Conservation (phyloP, 2,113 vertebrate genomes). For the Apodemus sylvaticus region DNA sequence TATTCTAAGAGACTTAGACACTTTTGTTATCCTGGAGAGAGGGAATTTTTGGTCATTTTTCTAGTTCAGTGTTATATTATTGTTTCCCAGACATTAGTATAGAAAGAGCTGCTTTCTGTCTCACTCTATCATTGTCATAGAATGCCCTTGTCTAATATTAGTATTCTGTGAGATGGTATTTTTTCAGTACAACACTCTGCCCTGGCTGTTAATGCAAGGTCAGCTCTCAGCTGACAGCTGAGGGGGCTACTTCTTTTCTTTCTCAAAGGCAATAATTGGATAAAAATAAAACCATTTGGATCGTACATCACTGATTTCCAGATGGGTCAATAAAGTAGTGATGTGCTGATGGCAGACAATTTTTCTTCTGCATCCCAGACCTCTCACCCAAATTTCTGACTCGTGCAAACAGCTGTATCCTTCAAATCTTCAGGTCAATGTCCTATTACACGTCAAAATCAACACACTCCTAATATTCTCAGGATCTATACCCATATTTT, state of each 20-base stretch:
- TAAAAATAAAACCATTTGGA: constrained; percentile 60
- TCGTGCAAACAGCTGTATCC: constrained; percentile 30
- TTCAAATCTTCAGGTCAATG: background rate
- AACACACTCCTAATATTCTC: background rate
- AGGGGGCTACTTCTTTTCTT: constrained; percentile 36
- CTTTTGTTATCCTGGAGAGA: background rate
- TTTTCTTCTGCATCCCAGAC: constrained; percentile 1
- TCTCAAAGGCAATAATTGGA: constrained; percentile 57
- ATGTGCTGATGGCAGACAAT: background rate
- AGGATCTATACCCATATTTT: background rate
- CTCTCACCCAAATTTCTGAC: constrained; percentile 10
- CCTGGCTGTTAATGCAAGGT: background rate
- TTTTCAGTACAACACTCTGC: background rate
- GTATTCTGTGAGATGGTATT: background rate
- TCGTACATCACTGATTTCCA: constrained; percentile 42
- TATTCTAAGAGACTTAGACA: background rate
- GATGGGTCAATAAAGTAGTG: constrained; percentile 50
- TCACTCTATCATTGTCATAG: background rate
- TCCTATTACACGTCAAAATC: background rate
- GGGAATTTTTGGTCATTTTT: background rate
- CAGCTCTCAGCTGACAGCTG: constrained; percentile 48
- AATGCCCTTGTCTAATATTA: background rate
- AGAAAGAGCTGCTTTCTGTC: background rate
- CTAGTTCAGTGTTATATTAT: background rate
- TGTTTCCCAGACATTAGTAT: background rate